Evolutionary conservation across 35 echinoderm and acorn worm genomes (phyloP).

Genomic region (Anneissia japonica): DNA sequence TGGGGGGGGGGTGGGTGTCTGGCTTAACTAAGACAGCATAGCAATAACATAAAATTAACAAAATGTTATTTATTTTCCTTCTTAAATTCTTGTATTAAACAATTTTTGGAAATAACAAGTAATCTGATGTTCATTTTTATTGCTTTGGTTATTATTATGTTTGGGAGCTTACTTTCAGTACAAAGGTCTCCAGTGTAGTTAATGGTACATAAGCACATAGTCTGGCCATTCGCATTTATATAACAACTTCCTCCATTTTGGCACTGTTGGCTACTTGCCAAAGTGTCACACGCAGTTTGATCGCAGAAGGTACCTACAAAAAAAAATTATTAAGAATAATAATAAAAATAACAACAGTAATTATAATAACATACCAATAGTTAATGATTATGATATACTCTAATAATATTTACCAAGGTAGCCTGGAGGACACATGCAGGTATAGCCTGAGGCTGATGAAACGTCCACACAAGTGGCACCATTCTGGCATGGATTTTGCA

Average conservation of each 20-base stretch:
- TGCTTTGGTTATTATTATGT: not conserved
- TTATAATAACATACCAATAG: not conserved
- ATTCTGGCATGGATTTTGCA: constrained; percentile 61
- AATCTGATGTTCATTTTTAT: not conserved
- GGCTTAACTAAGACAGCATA: constrained; percentile 1
- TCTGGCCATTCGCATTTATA: constrained; percentile 33
- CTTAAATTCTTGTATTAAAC: not conserved
- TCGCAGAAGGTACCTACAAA: constrained; percentile 48
- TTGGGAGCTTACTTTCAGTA: constrained; percentile 10
- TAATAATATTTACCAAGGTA: constrained; percentile 40
- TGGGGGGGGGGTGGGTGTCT: too few relatives aligned
- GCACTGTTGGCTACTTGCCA: constrained; percentile 37
- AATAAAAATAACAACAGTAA: not conserved
- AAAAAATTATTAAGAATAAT: not conserved
- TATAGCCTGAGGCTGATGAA: constrained; percentile 24
- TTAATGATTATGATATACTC: not conserved
- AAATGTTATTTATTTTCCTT: too few relatives aligned
- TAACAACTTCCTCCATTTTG: constrained; percentile 73
- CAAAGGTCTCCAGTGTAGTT: constrained; percentile 37
- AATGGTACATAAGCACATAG: constrained; percentile 49
- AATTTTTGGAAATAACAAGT: not conserved
- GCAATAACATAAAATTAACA: not conserved
- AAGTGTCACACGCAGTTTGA: constrained; percentile 43
- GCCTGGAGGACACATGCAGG: constrained; percentile 50
- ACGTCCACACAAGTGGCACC: constrained; percentile 46